Percentiles rank a stretch among this genome's conserved stretches.
These are phyloP conservation scores for Beris morrisii DNA, from an alignment of 2,888 invertebrate species.

Conservation along the genomic window DNA sequence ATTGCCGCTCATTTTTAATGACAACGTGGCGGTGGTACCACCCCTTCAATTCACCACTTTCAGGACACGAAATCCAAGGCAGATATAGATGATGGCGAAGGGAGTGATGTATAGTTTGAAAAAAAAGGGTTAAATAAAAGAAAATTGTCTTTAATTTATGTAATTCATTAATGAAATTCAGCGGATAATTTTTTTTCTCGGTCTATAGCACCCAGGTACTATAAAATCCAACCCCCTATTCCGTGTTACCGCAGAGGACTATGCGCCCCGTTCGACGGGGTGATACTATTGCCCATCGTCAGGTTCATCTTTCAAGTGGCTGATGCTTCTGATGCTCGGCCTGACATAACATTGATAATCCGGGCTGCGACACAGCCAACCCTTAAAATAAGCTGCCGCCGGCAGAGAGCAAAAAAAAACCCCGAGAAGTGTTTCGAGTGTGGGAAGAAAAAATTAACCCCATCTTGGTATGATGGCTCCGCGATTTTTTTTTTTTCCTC, in stretches of 20 bases:
- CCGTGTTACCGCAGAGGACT: too few species aligned
- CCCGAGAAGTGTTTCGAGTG: slow-evolving; percentile 17
- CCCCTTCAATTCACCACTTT: background rate
- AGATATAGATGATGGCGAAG: background rate
- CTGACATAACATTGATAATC: slow-evolving; percentile 44
- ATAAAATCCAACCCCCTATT: slow-evolving; percentile 8
- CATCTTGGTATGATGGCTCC: slow-evolving; percentile 16
- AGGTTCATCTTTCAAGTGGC: slow-evolving; percentile 24
- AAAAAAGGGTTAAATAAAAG: slow-evolving; percentile 27
- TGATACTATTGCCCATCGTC: slow-evolving; percentile 23
- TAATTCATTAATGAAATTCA: slow-evolving; percentile 41
- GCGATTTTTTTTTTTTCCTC: background rate
- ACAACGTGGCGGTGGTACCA: background rate
- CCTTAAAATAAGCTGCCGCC: slow-evolving; percentile 7
- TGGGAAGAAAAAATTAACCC: slow-evolving; percentile 38
- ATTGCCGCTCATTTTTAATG: slow-evolving; percentile 25
- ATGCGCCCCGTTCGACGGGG: too few species aligned
- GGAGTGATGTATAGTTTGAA: background rate
- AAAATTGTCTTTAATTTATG: slow-evolving; percentile 41
- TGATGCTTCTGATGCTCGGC: slow-evolving; percentile 23
- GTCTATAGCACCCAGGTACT: background rate
- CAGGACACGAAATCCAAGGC: background rate
- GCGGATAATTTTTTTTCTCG: slow-evolving; percentile 38
- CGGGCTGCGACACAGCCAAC: slow-evolving; percentile 22
- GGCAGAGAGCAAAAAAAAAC: slow-evolving; percentile 1